Evolutionary conservation across 2,113 vertebrate species (phyloP).

Genomic region (Rhineura floridana): DNA sequence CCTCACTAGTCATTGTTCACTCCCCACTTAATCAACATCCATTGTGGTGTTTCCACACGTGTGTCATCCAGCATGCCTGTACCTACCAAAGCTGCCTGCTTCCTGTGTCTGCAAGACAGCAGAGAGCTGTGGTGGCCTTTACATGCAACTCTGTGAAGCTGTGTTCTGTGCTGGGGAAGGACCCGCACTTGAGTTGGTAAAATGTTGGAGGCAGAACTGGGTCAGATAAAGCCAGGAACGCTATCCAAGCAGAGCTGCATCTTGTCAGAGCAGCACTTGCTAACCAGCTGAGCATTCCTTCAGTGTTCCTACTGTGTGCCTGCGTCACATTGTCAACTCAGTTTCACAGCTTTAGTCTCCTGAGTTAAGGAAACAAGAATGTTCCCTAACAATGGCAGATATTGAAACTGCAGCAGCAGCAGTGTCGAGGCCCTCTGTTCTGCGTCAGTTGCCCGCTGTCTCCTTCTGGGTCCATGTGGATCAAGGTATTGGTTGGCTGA

Average conservation of each 20-base stretch:
- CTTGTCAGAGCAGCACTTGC: rapidly evolving
- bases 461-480: background rate
- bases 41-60: no score
- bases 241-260: background rate
- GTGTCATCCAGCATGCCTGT: no score
- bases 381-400: background rate
- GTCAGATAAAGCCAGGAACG: rapidly evolving
- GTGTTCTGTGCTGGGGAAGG: rapidly evolving
- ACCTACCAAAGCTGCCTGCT: no score
- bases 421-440: background rate
- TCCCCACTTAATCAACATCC: no score
- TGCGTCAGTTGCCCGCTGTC: rapidly evolving
- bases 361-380: background rate
- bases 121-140: background rate
- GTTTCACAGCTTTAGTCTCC: rapidly evolving
- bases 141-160: background rate
- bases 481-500: background rate
- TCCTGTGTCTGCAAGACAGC: no score
- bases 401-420: rapidly evolving
- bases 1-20: no score
- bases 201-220: background rate
- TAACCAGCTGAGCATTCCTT: background rate
- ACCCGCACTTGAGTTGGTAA: rapidly evolving
- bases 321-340: rapidly evolving
- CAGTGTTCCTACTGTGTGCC: background rate